Conservation (phyloP, 1,140 invertebrate genomes). For the Drosophila subpulchrella region DNA sequence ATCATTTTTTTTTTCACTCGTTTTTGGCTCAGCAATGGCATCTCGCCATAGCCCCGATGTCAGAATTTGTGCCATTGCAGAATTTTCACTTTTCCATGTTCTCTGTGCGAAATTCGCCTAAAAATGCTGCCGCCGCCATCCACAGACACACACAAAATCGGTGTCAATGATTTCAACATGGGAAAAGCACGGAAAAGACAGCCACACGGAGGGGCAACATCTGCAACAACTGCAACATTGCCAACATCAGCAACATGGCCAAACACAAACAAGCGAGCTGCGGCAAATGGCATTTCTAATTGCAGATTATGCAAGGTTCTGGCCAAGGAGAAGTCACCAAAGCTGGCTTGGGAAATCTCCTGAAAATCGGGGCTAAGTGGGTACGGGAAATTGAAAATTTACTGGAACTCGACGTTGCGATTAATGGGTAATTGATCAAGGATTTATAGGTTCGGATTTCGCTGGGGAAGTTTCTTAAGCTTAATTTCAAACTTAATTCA, state of each 20-base stretch:
- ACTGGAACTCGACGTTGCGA: constrained; percentile 6
- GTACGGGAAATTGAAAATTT: constrained; percentile 27
- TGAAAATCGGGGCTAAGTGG: constrained; percentile 45
- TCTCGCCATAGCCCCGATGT: constrained; percentile 40
- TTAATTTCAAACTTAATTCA: no score
- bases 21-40: constrained; percentile 44
- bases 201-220: constrained; percentile 31
- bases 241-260: constrained; percentile 17
- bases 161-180: constrained; percentile 80
- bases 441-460: constrained; percentile 2
- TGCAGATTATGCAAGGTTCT: constrained; percentile 75
- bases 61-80: constrained; percentile 60
- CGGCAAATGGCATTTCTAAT: constrained; percentile 76
- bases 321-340: constrained; percentile 33
- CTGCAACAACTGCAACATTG: constrained; percentile 22
- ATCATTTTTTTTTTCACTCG: constrained; percentile 45
- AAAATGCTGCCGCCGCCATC: constrained; percentile 46
- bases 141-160: constrained; percentile 55
- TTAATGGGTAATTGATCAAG: constrained; percentile 31
- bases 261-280: constrained; percentile 22
- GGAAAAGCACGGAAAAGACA: constrained; percentile 50
- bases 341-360: constrained; percentile 29
- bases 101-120: constrained; percentile 73
- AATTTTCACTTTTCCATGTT: constrained; percentile 74
- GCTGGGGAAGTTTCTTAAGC: not conserved